These are phyloP conservation scores for Heliconius hewitsoni DNA, from an alignment of 1,140 invertebrate species.

Conservation along the genomic window DNA sequence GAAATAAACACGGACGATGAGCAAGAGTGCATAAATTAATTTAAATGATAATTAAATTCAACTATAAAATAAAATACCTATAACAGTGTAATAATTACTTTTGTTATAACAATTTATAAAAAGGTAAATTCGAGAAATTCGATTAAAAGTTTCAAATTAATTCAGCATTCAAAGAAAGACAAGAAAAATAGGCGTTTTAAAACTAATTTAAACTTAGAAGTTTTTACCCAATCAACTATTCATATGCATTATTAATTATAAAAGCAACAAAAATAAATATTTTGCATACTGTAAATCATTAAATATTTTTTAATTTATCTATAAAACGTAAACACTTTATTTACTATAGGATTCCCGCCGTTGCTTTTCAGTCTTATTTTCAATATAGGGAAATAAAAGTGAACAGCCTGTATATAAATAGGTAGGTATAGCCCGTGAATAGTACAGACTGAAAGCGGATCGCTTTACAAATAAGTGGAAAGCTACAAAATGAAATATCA, in stretches of 20 bases:
- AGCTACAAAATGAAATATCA: conserved; percentile 14
- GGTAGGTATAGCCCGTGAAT: background rate
- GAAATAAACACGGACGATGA: conserved; percentile 18
- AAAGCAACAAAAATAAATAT: too few species aligned
- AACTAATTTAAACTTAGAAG: too few species aligned
- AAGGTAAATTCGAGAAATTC: too few species aligned
- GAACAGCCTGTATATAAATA: conserved; percentile 10
- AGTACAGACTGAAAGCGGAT: conserved; percentile 15
- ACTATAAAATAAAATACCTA: background rate
- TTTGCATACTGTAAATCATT: too few species aligned
- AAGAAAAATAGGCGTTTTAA: too few species aligned
- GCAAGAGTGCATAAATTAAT: conserved; percentile 8
- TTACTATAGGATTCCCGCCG: background rate
- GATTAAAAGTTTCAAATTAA: too few species aligned
- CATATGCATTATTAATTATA: too few species aligned
- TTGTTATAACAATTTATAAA: background rate
- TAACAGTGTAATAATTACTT: background rate
- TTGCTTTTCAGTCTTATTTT: background rate
- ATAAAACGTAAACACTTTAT: background rate
- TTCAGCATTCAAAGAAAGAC: too few species aligned
- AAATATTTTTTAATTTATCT: too few species aligned
- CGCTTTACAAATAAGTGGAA: conserved; percentile 20
- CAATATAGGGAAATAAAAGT: background rate
- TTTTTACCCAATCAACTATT: too few species aligned
- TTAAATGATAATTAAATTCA: conserved; percentile 8